phyloP scores from a whole-genome alignment of 1,140 invertebrate genomes.

The Leptestheria dahalacensis region DNA sequence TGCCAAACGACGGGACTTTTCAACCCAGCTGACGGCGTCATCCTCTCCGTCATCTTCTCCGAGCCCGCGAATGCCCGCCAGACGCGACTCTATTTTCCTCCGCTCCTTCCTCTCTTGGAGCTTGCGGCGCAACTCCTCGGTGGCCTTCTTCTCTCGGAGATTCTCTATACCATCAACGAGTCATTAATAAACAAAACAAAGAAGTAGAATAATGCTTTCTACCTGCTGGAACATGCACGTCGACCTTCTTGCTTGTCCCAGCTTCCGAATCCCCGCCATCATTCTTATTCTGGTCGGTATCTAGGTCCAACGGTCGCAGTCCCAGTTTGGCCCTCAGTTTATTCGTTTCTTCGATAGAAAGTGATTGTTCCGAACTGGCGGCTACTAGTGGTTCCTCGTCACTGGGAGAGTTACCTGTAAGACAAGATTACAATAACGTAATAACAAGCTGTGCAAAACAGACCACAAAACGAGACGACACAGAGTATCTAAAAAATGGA shows the following conservation, averaged over 20 bases:
- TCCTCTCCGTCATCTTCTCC: conserved; percentile 56
- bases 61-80: conserved; percentile 45
- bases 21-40: conserved; percentile 60
- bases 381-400: conserved; percentile 5
- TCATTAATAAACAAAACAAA: no score
- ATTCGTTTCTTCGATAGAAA: conserved; percentile 85
- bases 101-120: conserved; percentile 61
- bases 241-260: conserved; percentile 47
- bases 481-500: not conserved
- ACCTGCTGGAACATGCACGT: conserved; percentile 79
- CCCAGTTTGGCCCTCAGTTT: conserved; percentile 81
- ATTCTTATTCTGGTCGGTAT: conserved; percentile 27
- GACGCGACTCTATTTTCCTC: conserved; percentile 57
- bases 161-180: conserved; percentile 45
- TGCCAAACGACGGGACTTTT: conserved; percentile 55
- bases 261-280: conserved; percentile 24
- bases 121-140: conserved; percentile 70
- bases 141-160: conserved; percentile 51
- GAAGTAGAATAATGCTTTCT: conserved; percentile 15
- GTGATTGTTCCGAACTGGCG: conserved; percentile 22
- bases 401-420: no score
- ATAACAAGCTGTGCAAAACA: no score
- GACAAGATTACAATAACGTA: no score
- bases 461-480: not conserved
- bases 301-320: conserved; percentile 74